Base-by-base conservation (phyloP, 64 coral and sea anemone genomes). In the Montipora cactus region DNA sequence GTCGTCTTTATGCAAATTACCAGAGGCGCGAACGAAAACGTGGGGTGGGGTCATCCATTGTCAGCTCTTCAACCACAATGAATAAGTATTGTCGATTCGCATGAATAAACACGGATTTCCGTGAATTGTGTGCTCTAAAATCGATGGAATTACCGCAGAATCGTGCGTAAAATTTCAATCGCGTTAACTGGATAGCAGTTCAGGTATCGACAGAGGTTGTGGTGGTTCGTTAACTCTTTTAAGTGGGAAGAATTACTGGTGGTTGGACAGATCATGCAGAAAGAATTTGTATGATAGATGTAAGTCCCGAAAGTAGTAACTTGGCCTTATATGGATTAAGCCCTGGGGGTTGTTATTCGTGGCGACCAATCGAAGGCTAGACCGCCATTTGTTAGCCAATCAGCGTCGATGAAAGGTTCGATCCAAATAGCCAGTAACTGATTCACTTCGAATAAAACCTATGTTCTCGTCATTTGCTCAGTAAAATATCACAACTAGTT, bases 271-370 rank as follows among this genome's bases (percentile, higher is more conserved):
- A 97, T 97, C 92, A 97, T 97, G 88, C 95, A 87, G 87, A 97
- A 95, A 95, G 95, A 95, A 93, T 97, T 94, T 94, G 93, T 99
- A 71, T 14, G 61, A 64, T 12, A 64, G 13, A 16, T 64, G 61
- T 64, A 96, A 99, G 89, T 61, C 90, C 98, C 87, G 87, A 99
- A 99, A 99, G 98, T 99, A 99, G 98, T 99, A 99, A 99, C 95
- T 81, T 96, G 92, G 87, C 98, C 98, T 92, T 99, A 94, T 96
- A 90, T 96, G 98, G 98, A 88, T 44, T 49, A 83, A 80, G 75
- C 89, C 92, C 75, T 80, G 95, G 83, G 80, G 64, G 95, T 93
- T 99, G 98, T 99, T 99, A 90, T 99, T 70, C 89, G 79, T 84
- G 72, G 94, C 92, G 88, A 90, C 97, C 97, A 99, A 99, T 99